Conservation (phyloP, 2,113 vertebrate species). For the Verasper variegatus region DNA sequence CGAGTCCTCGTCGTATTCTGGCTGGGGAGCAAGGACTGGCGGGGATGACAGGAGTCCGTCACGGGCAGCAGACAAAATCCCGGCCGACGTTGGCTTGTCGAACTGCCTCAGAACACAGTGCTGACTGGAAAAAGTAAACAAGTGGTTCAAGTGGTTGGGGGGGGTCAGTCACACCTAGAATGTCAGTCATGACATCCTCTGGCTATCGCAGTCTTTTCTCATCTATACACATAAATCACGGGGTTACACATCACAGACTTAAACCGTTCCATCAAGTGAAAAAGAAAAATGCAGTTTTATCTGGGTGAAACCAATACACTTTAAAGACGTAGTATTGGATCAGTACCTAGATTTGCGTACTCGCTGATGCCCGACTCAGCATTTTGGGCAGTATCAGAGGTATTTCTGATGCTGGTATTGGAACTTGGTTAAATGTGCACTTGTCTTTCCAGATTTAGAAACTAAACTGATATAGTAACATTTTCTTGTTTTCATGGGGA, state of each 20-base stretch:
- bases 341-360: too few relatives aligned
- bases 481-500: too few relatives aligned
- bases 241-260: background rate
- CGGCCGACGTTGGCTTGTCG: constrained; percentile 78
- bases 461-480: background rate
- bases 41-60: constrained; percentile 63
- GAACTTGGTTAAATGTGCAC: background rate
- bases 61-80: constrained; percentile 79
- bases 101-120: constrained; percentile 83
- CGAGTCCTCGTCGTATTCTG: constrained; percentile 51
- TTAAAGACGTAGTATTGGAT: too few relatives aligned
- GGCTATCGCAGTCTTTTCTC: constrained; percentile 13
- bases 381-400: too few relatives aligned
- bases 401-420: too few relatives aligned
- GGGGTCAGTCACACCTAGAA: too few relatives aligned
- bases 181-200: constrained; percentile 14
- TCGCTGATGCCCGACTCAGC: too few relatives aligned
- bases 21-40: constrained; percentile 16
- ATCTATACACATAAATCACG: constrained; percentile 16
- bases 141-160: background rate
- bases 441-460: background rate
- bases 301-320: too few relatives aligned
- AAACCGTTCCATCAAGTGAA: background rate
- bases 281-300: too few relatives aligned
- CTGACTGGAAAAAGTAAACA: constrained; percentile 80